phyloP scores from a whole-genome alignment of 2,888 invertebrate species.

The Catocala nupta region DNA sequence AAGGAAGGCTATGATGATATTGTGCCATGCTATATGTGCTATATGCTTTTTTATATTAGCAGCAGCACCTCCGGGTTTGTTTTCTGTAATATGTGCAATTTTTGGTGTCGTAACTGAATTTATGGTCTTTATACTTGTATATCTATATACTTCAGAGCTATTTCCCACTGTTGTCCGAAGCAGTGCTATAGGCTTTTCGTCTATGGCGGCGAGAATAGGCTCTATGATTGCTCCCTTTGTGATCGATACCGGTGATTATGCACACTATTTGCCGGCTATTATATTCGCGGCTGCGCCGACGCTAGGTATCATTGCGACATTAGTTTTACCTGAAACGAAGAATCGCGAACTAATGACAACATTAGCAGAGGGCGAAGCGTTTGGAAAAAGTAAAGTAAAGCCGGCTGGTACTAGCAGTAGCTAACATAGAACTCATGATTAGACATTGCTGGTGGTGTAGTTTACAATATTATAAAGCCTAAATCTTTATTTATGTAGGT shows the following conservation, averaged over 20 bases:
- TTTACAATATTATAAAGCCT: not conserved
- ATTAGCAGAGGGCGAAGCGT: conserved; percentile 92
- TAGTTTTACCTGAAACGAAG: conserved; percentile 93
- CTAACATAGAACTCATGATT: not conserved
- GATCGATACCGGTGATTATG: conserved; percentile 85
- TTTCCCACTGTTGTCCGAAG: conserved; percentile 96
- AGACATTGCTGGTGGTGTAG: conserved; percentile 57
- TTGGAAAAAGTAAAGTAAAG: conserved; percentile 68
- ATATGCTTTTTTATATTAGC: conserved; percentile 88
- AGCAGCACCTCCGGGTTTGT: conserved; percentile 75
- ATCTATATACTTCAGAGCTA: conserved; percentile 94
- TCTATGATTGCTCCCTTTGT: conserved; percentile 95
- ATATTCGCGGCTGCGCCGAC: conserved; percentile 91
- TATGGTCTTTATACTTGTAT: conserved; percentile 94
- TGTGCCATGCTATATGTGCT: conserved; percentile 89
- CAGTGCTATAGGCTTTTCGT: conserved; percentile 94
- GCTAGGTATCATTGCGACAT: conserved; percentile 80
- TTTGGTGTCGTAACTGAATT: conserved; percentile 93
- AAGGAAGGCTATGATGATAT: conserved; percentile 89
- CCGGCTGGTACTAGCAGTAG: too few species aligned
- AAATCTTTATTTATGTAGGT: not conserved
- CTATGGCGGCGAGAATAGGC: conserved; percentile 95
- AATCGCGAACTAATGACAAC: conserved; percentile 92
- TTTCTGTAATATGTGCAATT: conserved; percentile 89
- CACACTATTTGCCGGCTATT: conserved; percentile 89